Evolutionary conservation across 2,888 invertebrate species (phyloP).

Genomic region (Ochropleura plecta): DNA sequence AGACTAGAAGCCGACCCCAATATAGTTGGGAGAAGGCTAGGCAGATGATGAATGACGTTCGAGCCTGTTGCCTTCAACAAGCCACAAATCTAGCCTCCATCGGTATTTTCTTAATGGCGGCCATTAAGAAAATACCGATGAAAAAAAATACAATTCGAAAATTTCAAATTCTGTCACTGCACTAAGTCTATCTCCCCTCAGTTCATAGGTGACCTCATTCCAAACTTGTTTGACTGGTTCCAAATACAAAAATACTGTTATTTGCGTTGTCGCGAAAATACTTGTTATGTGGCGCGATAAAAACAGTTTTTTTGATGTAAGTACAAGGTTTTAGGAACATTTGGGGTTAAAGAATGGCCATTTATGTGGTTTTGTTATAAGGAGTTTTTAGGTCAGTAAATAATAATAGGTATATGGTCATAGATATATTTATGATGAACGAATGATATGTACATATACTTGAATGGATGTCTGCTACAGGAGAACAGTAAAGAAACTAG

Average conservation of each 20-base stretch:
- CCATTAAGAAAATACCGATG: neutral
- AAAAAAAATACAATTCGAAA: neutral
- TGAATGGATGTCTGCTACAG: no score
- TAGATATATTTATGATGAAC: no score
- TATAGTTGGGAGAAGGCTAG: no score
- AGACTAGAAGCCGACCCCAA: no score
- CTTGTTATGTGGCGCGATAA: conserved; percentile 11
- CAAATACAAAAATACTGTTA: conserved; percentile 47
- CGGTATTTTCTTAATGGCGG: no score
- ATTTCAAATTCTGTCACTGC: conserved; percentile 4
- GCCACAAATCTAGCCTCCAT: neutral
- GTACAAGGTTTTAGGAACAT: neutral
- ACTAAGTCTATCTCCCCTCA: conserved; percentile 27
- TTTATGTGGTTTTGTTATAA: neutral
- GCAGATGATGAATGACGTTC: no score
- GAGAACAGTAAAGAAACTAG: no score
- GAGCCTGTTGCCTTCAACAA: no score
- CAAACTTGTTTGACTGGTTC: conserved; percentile 46
- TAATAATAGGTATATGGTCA: neutral
- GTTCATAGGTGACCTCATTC: conserved; percentile 53
- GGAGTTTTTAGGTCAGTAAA: no score
- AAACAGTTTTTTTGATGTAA: conserved; percentile 5
- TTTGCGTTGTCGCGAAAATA: conserved; percentile 32
- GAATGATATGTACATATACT: no score
- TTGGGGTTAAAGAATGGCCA: neutral